These are phyloP conservation scores for Lepilemur septentrionalis DNA, from an alignment of 2,797 vertebrate genomes.

Conservation along the genomic window DNA sequence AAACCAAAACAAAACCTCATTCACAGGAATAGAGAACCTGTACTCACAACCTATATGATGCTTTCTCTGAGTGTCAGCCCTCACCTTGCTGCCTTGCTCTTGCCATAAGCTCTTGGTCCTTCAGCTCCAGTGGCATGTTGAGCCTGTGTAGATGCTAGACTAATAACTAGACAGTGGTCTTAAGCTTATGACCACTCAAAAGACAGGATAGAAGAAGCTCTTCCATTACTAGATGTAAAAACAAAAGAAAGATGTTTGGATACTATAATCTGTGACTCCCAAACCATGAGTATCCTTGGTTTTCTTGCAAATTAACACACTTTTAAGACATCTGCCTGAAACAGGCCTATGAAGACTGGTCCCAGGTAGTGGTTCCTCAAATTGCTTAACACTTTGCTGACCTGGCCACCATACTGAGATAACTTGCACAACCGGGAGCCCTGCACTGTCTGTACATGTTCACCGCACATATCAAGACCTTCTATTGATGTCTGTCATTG, in stretches of 20 bases:
- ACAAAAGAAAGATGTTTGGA: neutral
- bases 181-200: neutral
- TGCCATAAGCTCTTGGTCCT: too few species aligned
- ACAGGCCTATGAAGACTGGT: neutral
- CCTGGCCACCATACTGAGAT: neutral
- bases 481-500: neutral
- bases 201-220: neutral
- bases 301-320: neutral
- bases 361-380: too few species aligned
- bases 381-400: neutral
- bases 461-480: neutral
- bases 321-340: neutral
- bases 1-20: neutral
- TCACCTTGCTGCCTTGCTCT: neutral
- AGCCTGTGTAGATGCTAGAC: neutral
- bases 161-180: too few species aligned
- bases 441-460: neutral
- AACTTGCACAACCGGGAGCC: neutral
- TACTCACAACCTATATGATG: neutral
- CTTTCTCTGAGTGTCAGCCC: neutral
- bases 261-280: neutral
- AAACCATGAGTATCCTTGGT: neutral
- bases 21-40: neutral
- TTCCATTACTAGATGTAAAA: neutral
- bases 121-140: too few species aligned